Evolutionary conservation across 2,888 invertebrate species (phyloP), one percentile per base, ranked within the genome.

Genomic region (Silvanus unidentatus): DNA sequence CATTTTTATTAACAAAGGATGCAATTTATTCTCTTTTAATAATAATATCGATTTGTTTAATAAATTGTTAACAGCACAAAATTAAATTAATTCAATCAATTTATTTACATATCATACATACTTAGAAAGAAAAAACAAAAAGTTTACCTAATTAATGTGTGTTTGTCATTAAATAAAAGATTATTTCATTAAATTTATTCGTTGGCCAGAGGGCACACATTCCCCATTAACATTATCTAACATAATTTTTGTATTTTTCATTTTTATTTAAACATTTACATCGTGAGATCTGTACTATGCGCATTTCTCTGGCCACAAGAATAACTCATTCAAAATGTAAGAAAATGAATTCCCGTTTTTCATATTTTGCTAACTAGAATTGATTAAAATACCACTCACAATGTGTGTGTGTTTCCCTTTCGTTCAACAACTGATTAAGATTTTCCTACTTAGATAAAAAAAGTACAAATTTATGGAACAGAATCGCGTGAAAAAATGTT

Each of bases 21-120:
- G 47, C 48, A 59, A 55, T 55, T 55, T 57, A n/a, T n/a, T n/a
- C n/a, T n/a, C n/a, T 55, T 49, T 50, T 50, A 52, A 47, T 43
- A n/a, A 45, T 36, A 47, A 32, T 32, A 32, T 32, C 13, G 32
- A 4, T 40, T 16, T 46, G 35, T 47, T 32, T n/a, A 32, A 32
- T 12, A 32, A 32, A 32, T 32, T 32, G 32, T n/a, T 32, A 12
- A 12, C 32, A 32, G 13, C 13, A n/a, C 13, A 32, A 32, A 32
- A 32, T 12, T 32, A n/a, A 32, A 22, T 22, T 32, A 32, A 32
- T 12, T 12, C 4, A 12, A 32, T 9, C 13, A 12, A 32, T 32
- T 48, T 59, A 59, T 59, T 56, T 59, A 59, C 59, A 59, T 51
- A 54, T 55, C 51, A 53, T 57, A 59, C 57, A 58, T 47, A 53